Evolutionary conservation across 2,888 invertebrate genomes (phyloP).

Genomic region (Clitarchus hookeri): DNA sequence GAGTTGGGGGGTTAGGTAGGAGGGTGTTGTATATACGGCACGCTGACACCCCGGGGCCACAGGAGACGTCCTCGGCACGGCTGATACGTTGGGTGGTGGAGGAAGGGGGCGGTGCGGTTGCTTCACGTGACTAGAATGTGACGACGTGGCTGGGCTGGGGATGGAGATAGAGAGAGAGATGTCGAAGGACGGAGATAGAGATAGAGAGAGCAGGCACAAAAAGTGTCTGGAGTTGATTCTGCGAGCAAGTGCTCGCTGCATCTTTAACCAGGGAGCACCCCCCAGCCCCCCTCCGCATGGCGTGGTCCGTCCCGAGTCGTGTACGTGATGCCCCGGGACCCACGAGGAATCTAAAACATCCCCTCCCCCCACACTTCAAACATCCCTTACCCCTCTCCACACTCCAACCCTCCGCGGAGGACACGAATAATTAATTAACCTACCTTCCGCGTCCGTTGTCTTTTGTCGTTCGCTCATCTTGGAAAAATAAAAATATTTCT

Average conservation of each 20-base stretch:
- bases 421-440: constrained; percentile 10
- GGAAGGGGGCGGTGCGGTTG: neutral
- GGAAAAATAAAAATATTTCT: neutral
- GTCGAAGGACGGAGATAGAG: neutral
- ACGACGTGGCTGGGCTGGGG: neutral
- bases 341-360: constrained; percentile 4
- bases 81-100: neutral
- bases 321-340: neutral
- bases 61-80: neutral
- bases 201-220: neutral
- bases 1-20: neutral
- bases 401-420: neutral
- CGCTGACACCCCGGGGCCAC: constrained; percentile 6
- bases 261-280: neutral
- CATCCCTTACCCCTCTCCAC: neutral
- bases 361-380: neutral
- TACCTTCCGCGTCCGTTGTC: neutral
- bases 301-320: neutral
- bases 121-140: neutral
- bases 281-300: neutral
- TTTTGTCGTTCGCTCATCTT: neutral
- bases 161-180: neutral
- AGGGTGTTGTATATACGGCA: constrained; percentile 5
- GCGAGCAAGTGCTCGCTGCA: constrained; percentile 9
- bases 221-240: constrained; percentile 3